Base-by-base conservation (phyloP, 2,888 invertebrate species). In the Prosopocoilus inquinatus region DNA sequence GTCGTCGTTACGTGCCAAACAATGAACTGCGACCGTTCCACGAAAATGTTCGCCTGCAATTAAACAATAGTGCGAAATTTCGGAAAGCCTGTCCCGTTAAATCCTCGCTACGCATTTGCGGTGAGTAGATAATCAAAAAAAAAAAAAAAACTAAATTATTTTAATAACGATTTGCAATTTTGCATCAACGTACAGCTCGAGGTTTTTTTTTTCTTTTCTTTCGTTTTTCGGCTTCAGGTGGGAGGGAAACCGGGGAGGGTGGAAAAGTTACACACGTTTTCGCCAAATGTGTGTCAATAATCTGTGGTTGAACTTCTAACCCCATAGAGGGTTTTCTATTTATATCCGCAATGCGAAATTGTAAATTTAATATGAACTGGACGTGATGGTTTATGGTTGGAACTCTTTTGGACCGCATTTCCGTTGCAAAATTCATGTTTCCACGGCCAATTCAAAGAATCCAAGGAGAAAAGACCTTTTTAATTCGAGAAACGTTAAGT, bases 81-180 rank as follows among this genome's bases (percentile, higher is more conserved):
- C 47, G 41, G 53, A 39, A 32, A 32, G 47, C 15, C 46, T 47
- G 53, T 39, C 46, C 41, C 44, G 47, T 28, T 28, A 28, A 38
- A 64, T 62, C 68, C 68, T 70, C 70, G 67, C 67, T 65, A 58
- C 58, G 63, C 57, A 53, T 60, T 62, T 66, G 70, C 68, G 70
- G 70, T 70, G 61, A 70, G 64, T 60, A 53, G 38, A 57, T 35
- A 50, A 28, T 53, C 41, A 39, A 32, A 12, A 50, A 43, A n/a
- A n/a, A n/a, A n/a, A n/a, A n/a, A n/a, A n/a, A n/a, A n/a, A n/a
- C n/a, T n/a, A 12, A 33, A 15, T 38, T 48, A 32, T 35, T 33
- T 43, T 47, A 49, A 53, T 53, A 45, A 50, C 45, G 36, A 50
- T 43, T 3, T 39, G 34, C 50, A 47, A 50, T 45, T 47, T 50